Evolutionary conservation across 1,140 invertebrate species (phyloP).

Genomic region (Archivesica marissinica): DNA sequence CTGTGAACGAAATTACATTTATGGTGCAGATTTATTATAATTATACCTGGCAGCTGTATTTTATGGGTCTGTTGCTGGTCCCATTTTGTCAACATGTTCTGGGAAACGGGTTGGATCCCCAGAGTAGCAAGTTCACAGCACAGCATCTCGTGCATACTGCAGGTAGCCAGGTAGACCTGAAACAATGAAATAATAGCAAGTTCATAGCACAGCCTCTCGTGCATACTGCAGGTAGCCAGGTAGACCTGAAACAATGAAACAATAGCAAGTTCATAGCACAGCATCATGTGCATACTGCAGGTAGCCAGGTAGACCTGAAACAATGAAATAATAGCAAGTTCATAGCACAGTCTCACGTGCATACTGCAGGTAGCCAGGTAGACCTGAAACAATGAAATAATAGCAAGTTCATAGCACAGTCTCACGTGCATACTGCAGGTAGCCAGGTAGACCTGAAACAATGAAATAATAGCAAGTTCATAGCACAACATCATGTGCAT

Average conservation of each 20-base stretch:
- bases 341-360: too few relatives aligned
- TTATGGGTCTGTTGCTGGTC: constrained; percentile 54
- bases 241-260: constrained; percentile 76
- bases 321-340: too few relatives aligned
- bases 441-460: too few relatives aligned
- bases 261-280: constrained; percentile 71
- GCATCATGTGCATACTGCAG: constrained; percentile 75
- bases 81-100: constrained; percentile 66
- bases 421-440: too few relatives aligned
- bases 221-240: constrained; percentile 73
- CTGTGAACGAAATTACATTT: too few relatives aligned
- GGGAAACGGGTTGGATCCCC: constrained; percentile 52
- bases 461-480: too few relatives aligned
- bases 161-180: constrained; percentile 75
- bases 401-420: too few relatives aligned
- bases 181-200: too few relatives aligned
- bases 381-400: too few relatives aligned
- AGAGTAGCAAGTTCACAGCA: constrained; percentile 66
- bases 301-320: constrained; percentile 76
- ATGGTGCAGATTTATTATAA: neutral
- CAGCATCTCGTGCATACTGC: constrained; percentile 77
- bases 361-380: too few relatives aligned
- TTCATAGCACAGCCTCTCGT: constrained; percentile 74
- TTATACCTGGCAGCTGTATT: constrained; percentile 73
- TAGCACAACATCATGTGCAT: too few relatives aligned